Evolutionary conservation across 2,113 vertebrate species (phyloP), one percentile per base, ranked within the genome.

Genomic region (Nasalis larvatus): DNA sequence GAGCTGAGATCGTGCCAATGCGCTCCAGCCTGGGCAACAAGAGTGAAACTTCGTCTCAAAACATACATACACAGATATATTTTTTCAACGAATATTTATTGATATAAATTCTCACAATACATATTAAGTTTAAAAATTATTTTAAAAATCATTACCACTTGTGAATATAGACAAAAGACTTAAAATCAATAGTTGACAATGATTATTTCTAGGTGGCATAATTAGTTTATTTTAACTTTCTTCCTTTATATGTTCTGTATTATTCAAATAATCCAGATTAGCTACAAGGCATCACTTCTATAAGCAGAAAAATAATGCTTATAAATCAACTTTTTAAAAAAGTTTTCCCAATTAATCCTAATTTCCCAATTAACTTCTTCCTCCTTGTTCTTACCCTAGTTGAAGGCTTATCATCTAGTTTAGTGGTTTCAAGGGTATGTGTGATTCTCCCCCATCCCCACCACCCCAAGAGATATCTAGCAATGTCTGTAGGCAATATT

Each of bases 131-230:
- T 77, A n/a, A 74, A 83, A 74, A 74, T 42, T 40, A 74, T 76
- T 76, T 45, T 30, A 68, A 77, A 93, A 85, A 80, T 68, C 52
- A 52, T 86, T 82, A 91, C 6, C 23, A 54, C 80, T 77, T 92
- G 87, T 58, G 10, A 89, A 84, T 58, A 73, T 5, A 93, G 14
- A 63, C 87, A 77, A 94, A 92, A 97, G 63, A 87, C 49, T 84
- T 87, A 76, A 87, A 94, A 94, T 77, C n/a, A 93, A 60, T 13
- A 37, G 30, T 52, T 56, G 18, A 60, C 47, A 89, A 47, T 47
- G 2, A 93, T 86, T 37, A 89, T 86, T 42, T 73, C 32, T 85
- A 23, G 27, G 25, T 92, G 20, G 47, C 40, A 91, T 58, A 42
- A 84, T n/a, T 90, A n/a, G 21, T 68, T 74, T 89, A 78, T 25